A percentile compares a stretch with the other conserved stretches of the same genome.
Evolutionary conservation across 2,113 vertebrate species (phyloP).

Genomic region (Tinamus guttatus): DNA sequence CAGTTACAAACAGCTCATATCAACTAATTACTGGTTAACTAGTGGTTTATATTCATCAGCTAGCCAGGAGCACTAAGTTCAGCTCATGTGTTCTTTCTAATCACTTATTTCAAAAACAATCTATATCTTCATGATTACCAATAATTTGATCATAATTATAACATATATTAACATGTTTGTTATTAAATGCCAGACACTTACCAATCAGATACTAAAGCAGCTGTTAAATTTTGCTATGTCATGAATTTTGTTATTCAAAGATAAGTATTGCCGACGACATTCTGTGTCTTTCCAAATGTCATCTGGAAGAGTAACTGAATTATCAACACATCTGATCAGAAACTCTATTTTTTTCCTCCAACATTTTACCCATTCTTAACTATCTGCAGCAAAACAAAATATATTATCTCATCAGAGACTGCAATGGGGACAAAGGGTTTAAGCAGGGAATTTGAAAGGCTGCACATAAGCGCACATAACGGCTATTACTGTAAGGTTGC

Average conservation of each 20-base stretch:
- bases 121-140: background rate
- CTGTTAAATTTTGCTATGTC: background rate
- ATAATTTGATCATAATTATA: background rate
- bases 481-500: background rate
- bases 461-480: background rate
- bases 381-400: background rate
- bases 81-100: background rate
- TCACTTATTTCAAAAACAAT: background rate
- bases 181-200: conserved; percentile 3
- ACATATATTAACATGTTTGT: background rate
- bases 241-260: background rate
- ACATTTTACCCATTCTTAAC: background rate
- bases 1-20: background rate
- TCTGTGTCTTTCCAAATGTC: background rate
- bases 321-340: background rate
- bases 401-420: background rate
- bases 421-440: background rate
- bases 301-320: conserved; percentile 2
- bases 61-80: background rate
- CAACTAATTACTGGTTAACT: background rate
- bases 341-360: background rate
- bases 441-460: background rate
- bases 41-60: background rate
- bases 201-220: conserved; percentile 13
- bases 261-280: background rate